These are phyloP conservation scores for Rhopilema esculentum DNA, from an alignment of 30 jellyfish, hydroid and myxozoan genomes.

Conservation along the genomic window DNA sequence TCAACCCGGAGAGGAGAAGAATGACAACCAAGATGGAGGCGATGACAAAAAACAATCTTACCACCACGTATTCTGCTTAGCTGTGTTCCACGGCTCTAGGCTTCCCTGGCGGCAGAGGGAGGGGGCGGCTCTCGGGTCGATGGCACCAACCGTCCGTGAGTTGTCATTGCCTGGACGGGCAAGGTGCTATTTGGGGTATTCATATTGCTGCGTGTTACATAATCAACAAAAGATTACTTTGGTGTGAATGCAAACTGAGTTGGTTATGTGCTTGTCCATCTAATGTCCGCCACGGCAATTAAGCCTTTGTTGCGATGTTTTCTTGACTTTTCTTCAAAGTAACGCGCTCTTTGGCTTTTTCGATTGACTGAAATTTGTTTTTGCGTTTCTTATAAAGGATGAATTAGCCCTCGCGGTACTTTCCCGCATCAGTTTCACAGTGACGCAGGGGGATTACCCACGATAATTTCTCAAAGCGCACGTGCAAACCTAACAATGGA, in stretches of 20 bases:
- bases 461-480: no score
- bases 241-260: background rate
- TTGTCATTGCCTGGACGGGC: background rate
- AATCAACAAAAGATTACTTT: background rate
- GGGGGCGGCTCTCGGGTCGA: background rate
- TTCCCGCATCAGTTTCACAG: no score
- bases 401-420: no score
- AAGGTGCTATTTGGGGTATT: background rate
- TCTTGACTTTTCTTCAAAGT: no score
- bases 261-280: background rate
- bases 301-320: no score
- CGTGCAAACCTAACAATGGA: no score
- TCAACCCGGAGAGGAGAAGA: no score
- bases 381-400: no score
- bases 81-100: no score
- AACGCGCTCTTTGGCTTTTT: no score
- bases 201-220: background rate
- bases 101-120: background rate
- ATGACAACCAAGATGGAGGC: background rate
- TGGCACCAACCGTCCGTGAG: background rate
- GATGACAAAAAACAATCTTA: background rate
- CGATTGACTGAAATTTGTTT: no score
- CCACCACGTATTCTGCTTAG: background rate
- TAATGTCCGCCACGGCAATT: background rate
- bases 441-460: no score